Percentiles rank a stretch among this genome's conserved stretches.
These are phyloP conservation scores for Odontophorus gujanensis DNA, from an alignment of 2,113 vertebrate species.

Conservation along the genomic window DNA sequence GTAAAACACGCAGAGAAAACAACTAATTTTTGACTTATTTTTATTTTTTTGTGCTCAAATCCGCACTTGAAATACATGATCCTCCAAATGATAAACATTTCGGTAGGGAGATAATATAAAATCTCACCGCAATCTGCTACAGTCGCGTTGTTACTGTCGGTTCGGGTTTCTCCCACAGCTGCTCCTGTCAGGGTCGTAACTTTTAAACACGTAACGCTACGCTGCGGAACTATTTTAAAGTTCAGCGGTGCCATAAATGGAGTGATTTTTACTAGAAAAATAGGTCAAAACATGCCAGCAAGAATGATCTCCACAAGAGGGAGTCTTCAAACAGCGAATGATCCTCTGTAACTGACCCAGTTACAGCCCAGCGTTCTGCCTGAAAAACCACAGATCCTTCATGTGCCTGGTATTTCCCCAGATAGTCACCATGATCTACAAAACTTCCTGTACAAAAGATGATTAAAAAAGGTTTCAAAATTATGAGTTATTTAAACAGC, in stretches of 20 bases:
- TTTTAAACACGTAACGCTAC: accelerated
- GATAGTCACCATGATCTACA: not conserved
- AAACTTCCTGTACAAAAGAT: not conserved
- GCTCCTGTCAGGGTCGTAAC: not conserved
- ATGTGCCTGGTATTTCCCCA: not conserved
- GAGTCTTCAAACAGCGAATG: conserved; percentile 23
- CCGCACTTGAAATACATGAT: not conserved
- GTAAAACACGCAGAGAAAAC: not conserved
- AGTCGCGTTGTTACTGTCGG: not conserved
- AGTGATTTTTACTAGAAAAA: conserved; percentile 41
- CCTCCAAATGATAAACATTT: not conserved
- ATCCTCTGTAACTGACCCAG: conserved; percentile 21
- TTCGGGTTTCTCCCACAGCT: not conserved
- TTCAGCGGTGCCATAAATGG: conserved; percentile 9
- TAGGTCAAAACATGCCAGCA: conserved; percentile 27
- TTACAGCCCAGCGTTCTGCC: not conserved
- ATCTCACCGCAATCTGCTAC: not conserved
- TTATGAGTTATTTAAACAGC: not conserved
- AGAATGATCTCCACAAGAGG: conserved; percentile 61
- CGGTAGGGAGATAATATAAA: not conserved
- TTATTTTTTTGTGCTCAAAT: not conserved
- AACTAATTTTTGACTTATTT: not conserved
- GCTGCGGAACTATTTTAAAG: not conserved
- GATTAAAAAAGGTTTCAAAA: not conserved
- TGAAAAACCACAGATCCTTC: not conserved